Evolutionary conservation across 2,113 vertebrate genomes (phyloP), one percentile per base, ranked within the genome.

Genomic region (Sander vitreus): DNA sequence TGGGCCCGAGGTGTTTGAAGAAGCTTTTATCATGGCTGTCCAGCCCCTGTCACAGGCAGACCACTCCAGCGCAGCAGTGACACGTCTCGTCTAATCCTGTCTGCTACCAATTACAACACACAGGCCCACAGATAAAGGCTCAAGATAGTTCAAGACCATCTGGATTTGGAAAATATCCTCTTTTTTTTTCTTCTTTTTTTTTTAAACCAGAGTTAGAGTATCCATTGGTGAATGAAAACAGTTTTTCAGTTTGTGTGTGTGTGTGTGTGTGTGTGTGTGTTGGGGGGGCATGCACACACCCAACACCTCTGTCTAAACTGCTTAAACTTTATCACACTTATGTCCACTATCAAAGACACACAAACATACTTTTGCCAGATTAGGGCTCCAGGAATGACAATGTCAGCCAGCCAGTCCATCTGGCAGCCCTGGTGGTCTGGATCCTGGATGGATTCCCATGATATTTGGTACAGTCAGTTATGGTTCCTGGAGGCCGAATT

Each of bases 11-110:
- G 87, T 76, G 77, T 83, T 78, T 77, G 85, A 84, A 85, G 76
- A 86, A 83, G 78, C 73, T 84, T 89, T 93, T 89, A 91, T 93
- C 86, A 47, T 16, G 10, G 58, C 86, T 80, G 85, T 86, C 75
- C 84, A 84, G 85, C 72, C 36, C 58, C 77, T 55, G 81, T 86
- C 80, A 68, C 66, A 65, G 21, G 25, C 79, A 55, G 62, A 78
- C 48, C 72, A 66, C 76, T 83, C 36, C 80, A 57, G 33, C 62
- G 2, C 64, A 23, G 21, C 69, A 77, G 71, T 80, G 54, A 66
- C 57, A 70, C 66, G 5, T 65, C 33, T 9, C 6, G 50, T 78
- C 79, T 81, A 88, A 87, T 88, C 89, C 84, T 55, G 72, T 88
- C 86, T 71, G 85, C 76, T 72, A 4, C 77, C 25, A 36, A 84